A percentile compares a stretch with the other conserved stretches of the same genome.
These are phyloP conservation scores for Phyto melanocephala DNA, from an alignment of 2,888 invertebrate species.

Conservation along the genomic window DNA sequence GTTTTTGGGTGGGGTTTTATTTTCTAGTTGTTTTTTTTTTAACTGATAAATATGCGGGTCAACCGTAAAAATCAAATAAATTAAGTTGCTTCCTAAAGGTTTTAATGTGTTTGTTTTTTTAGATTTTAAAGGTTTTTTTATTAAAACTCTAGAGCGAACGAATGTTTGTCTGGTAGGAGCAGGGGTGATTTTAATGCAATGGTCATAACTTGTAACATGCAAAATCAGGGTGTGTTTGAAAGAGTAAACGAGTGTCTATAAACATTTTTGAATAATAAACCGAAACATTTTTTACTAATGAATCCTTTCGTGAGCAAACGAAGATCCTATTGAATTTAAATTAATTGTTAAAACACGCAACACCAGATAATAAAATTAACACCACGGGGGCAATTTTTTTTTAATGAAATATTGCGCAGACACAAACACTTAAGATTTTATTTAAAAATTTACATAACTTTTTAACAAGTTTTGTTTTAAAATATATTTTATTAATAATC, in stretches of 20 bases:
- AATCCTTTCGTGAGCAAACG: slow-evolving; percentile 49
- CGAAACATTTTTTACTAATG: slow-evolving; percentile 53
- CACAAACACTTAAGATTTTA: too few species aligned
- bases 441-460: too few species aligned
- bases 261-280: slow-evolving; percentile 17
- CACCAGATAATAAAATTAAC: not conserved
- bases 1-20: slow-evolving; percentile 51
- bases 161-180: not conserved
- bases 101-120: slow-evolving; percentile 22
- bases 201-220: slow-evolving; percentile 55
- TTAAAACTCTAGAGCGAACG: not conserved
- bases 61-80: slow-evolving; percentile 64
- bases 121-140: slow-evolving; percentile 38
- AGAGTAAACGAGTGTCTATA: slow-evolving; percentile 23
- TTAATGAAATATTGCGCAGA: too few species aligned
- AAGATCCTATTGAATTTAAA: slow-evolving; percentile 57
- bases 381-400: not conserved
- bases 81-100: slow-evolving; percentile 61
- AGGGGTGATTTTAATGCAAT: slow-evolving; percentile 48
- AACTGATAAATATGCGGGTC: slow-evolving; percentile 56
- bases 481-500: too few species aligned
- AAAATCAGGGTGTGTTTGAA: slow-evolving; percentile 60
- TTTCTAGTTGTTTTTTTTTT: slow-evolving; percentile 1
- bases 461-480: too few species aligned
- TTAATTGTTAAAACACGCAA: slow-evolving; percentile 55